Conservation (phyloP, 2,888 invertebrate species). For the Troides helena region DNA sequence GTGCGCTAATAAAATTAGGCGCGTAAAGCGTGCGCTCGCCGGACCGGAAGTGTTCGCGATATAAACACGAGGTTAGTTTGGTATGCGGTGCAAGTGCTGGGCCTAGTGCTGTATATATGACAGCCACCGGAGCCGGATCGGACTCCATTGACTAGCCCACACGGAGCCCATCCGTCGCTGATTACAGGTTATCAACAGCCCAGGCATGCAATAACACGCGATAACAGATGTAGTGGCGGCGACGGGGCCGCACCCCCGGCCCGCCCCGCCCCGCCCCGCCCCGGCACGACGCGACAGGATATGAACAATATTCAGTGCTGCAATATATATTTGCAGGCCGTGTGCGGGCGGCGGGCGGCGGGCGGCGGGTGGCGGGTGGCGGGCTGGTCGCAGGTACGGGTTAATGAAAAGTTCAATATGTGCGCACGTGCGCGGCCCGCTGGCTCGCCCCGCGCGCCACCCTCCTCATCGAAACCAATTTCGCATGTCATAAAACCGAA, state of each 20-base stretch:
- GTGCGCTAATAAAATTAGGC: background rate
- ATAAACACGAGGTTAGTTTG: no score
- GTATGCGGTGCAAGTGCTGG: no score
- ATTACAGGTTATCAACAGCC: no score
- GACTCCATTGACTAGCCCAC: no score
- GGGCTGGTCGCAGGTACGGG: constrained; percentile 2
- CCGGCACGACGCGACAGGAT: background rate
- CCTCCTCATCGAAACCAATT: constrained; percentile 72
- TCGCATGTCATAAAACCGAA: constrained; percentile 78
- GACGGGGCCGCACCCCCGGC: background rate
- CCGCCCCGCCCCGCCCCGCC: background rate
- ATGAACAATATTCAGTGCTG: background rate
- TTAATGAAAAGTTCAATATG: constrained; percentile 29
- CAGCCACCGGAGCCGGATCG: no score
- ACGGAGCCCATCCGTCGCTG: no score
- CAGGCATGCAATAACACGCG: no score
- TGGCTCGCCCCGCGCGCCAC: constrained; percentile 47
- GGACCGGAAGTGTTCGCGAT: background rate
- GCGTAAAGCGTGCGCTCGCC: background rate
- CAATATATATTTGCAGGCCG: no score
- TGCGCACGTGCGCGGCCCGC: constrained; percentile 23
- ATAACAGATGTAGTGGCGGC: no score
- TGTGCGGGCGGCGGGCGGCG: background rate
- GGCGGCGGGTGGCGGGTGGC: background rate
- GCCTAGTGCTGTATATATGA: no score